A percentile compares a stretch with the other conserved stretches of the same genome.
Conservation (phyloP, 2,888 invertebrate genomes). For the Aspidiotus rigidus region DNA sequence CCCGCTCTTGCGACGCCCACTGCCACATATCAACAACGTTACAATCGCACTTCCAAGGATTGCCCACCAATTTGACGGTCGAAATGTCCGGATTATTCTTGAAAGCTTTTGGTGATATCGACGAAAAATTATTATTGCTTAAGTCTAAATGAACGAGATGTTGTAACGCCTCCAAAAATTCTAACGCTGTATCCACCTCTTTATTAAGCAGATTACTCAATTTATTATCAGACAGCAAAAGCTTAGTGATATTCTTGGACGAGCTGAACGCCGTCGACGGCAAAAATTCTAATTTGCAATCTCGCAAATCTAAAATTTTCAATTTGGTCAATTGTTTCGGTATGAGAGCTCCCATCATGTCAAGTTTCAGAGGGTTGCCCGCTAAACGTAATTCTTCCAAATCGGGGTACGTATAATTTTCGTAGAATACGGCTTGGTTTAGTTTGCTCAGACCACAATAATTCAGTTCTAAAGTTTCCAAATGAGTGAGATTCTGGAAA, state of each 20-base stretch:
- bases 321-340: constrained; percentile 57
- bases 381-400: constrained; percentile 58
- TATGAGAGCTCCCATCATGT: constrained; percentile 51
- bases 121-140: constrained; percentile 54
- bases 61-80: constrained; percentile 56
- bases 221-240: constrained; percentile 54
- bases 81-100: constrained; percentile 51
- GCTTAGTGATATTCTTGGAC: constrained; percentile 53
- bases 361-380: constrained; percentile 57
- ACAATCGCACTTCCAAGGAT: constrained; percentile 62
- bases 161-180: constrained; percentile 50
- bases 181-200: constrained; percentile 46
- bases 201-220: constrained; percentile 42
- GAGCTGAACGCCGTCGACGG: constrained; percentile 53
- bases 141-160: constrained; percentile 54
- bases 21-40: constrained; percentile 62
- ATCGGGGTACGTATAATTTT: constrained; percentile 55
- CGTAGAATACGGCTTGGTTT: constrained; percentile 57
- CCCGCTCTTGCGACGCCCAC: constrained; percentile 59
- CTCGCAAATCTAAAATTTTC: constrained; percentile 55
- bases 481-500: constrained; percentile 56
- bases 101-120: constrained; percentile 49
- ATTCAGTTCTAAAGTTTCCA: constrained; percentile 59
- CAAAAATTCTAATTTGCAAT: constrained; percentile 54
- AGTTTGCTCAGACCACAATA: constrained; percentile 58